Evolutionary conservation across 2,113 vertebrate genomes (phyloP).

Genomic region (Tapirus terrestris): DNA sequence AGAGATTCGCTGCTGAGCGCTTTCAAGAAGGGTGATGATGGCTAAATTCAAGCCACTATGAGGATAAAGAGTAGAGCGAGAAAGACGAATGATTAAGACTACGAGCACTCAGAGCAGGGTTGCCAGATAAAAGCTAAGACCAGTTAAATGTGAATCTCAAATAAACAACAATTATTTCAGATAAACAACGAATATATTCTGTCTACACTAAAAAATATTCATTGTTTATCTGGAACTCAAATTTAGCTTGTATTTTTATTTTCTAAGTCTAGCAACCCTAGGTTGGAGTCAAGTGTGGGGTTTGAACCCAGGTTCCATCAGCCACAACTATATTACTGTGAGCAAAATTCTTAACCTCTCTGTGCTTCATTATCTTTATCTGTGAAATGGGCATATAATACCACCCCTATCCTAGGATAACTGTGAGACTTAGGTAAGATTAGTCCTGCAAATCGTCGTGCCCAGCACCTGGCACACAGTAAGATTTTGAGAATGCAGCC

Average conservation of each 20-base stretch:
- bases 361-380: not conserved
- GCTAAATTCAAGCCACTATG: not conserved
- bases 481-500: not conserved
- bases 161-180: too few species aligned
- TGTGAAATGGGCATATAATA: not conserved
- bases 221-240: not conserved
- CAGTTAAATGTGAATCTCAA: not conserved
- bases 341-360: not conserved
- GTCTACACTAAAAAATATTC: not conserved
- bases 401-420: not conserved
- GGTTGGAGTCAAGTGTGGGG: not conserved
- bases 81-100: not conserved
- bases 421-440: not conserved
- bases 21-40: not conserved
- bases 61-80: not conserved
- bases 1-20: not conserved
- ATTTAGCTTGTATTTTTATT: not conserved
- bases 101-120: rapidly evolving
- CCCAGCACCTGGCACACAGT: not conserved
- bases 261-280: not conserved
- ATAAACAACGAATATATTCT: not conserved
- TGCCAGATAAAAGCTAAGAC: not conserved
- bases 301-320: not conserved
- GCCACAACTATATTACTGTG: not conserved
- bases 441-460: not conserved